A percentile compares a stretch with the other conserved stretches of the same genome.
phyloP scores from a whole-genome alignment of 2,888 invertebrate species.

The Synergus umbraculus region DNA sequence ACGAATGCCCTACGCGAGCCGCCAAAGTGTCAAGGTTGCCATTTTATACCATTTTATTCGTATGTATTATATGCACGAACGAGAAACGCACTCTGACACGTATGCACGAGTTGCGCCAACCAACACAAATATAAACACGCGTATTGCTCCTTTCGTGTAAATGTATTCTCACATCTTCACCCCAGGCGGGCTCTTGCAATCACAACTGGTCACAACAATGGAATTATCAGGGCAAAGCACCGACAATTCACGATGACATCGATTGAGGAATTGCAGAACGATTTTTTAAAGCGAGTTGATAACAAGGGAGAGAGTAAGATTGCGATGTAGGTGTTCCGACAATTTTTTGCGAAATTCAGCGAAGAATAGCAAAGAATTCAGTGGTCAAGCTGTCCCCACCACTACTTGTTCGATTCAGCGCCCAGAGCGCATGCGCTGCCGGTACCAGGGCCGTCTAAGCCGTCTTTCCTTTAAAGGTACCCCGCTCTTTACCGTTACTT shows the following conservation, averaged over 20 bases:
- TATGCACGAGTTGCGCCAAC: slow-evolving; percentile 27
- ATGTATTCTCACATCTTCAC: slow-evolving; percentile 31
- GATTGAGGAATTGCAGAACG: slow-evolving; percentile 27
- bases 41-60: slow-evolving; percentile 61
- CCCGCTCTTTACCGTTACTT: slow-evolving; percentile 45
- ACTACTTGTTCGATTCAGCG: slow-evolving; percentile 70
- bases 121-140: slow-evolving; percentile 47
- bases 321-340: slow-evolving; percentile 48
- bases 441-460: slow-evolving; percentile 58
- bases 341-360: slow-evolving; percentile 58
- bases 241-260: slow-evolving; percentile 63
- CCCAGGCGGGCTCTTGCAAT: slow-evolving; percentile 56
- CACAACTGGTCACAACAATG: slow-evolving; percentile 64
- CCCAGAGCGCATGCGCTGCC: slow-evolving; percentile 63
- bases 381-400: slow-evolving; percentile 63
- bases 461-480: slow-evolving; percentile 47
- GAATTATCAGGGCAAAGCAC: slow-evolving; percentile 59
- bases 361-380: slow-evolving; percentile 55
- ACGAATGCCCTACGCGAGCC: slow-evolving; percentile 54
- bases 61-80: slow-evolving; percentile 52
- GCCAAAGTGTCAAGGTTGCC: slow-evolving; percentile 75
- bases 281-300: slow-evolving; percentile 29
- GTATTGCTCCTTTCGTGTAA: slow-evolving; percentile 26
- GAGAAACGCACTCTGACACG: slow-evolving; percentile 43
- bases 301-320: slow-evolving; percentile 17